phyloP scores from a whole-genome alignment of 2,888 invertebrate species.

The Dorcus parallelipipedus region DNA sequence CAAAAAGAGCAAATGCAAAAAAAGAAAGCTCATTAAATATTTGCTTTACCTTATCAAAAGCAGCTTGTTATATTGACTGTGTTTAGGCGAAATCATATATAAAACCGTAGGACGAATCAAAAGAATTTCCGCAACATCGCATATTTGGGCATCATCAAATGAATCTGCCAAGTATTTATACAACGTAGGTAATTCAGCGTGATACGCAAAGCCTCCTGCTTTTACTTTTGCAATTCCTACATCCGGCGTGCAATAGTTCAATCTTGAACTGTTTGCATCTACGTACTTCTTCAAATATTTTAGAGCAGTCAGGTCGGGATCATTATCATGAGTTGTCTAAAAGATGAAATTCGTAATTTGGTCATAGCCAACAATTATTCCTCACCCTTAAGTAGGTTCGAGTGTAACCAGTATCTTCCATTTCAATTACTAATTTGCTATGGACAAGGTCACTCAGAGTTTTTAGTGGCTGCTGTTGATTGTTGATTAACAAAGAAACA shows the following conservation, averaged over 20 bases:
- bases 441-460: conserved; percentile 52
- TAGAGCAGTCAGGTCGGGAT: conserved; percentile 12
- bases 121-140: conserved; percentile 47
- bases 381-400: neutral
- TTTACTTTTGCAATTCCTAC: conserved; percentile 48
- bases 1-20: neutral
- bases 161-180: conserved; percentile 43
- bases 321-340: conserved; percentile 4
- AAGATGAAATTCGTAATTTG: too few species aligned
- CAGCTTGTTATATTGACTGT: conserved; percentile 36
- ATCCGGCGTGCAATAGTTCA: conserved; percentile 22
- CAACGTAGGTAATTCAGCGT: conserved; percentile 50
- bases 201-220: conserved; percentile 53
- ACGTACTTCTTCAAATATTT: conserved; percentile 12
- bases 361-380: too few species aligned
- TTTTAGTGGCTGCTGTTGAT: conserved; percentile 52
- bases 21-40: neutral
- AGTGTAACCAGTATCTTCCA: conserved; percentile 53
- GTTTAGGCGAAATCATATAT: conserved; percentile 46
- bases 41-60: conserved; percentile 34
- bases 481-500: conserved; percentile 56
- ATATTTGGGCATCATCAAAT: conserved; percentile 50
- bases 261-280: conserved; percentile 9
- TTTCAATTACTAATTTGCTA: conserved; percentile 52
- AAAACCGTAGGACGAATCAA: conserved; percentile 36